phyloP scores from a whole-genome alignment of 2,113 vertebrate genomes.

The Empidonax alnorum region DNA sequence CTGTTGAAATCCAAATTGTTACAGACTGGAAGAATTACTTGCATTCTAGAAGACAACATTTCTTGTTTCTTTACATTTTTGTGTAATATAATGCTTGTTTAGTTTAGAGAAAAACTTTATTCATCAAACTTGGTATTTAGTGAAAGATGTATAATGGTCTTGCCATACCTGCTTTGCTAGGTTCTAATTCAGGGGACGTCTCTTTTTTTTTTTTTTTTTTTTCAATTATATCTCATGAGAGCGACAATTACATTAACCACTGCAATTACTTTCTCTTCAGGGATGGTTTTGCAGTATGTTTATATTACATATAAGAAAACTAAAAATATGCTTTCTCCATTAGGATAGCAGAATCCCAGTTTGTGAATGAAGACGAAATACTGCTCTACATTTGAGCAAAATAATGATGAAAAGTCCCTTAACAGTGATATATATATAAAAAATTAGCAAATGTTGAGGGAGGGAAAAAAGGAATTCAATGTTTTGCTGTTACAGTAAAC shows the following conservation, averaged over 20 bases:
- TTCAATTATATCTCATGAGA: background rate
- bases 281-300: background rate
- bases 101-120: background rate
- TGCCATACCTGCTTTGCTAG: background rate
- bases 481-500: background rate
- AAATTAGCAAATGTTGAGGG: background rate
- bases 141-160: background rate
- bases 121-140: background rate
- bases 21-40: background rate
- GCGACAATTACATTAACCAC: background rate
- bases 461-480: background rate
- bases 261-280: background rate
- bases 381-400: background rate
- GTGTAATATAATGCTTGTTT: background rate
- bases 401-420: background rate
- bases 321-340: background rate
- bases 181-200: background rate
- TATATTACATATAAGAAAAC: background rate
- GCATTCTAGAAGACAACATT: background rate
- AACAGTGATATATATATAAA: accelerated
- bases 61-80: background rate
- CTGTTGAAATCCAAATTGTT: background rate
- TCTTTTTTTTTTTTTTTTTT: background rate
- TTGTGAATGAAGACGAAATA: background rate
- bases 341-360: background rate